A percentile compares a stretch with the other conserved stretches of the same genome.
Evolutionary conservation across 2,797 vertebrate species (phyloP).

Genomic region (Tiaroga cobitis): DNA sequence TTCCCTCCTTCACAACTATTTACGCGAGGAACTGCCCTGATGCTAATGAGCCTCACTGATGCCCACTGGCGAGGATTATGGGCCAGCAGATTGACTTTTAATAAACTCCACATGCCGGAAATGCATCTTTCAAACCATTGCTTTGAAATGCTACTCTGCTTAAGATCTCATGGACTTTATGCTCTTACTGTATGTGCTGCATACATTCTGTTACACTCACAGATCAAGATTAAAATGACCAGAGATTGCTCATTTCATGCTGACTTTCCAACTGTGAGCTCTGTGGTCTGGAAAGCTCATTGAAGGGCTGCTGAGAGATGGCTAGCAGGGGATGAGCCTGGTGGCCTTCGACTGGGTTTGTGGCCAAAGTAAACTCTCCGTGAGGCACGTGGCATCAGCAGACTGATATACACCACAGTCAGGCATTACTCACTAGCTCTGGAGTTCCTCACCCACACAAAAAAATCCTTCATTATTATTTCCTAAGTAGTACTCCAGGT

Average conservation of each 20-base stretch:
- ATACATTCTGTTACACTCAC: constrained; percentile 37
- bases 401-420: constrained; percentile 69
- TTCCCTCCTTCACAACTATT: constrained; percentile 53
- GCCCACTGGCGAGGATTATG: constrained; percentile 55
- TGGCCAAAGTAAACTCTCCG: constrained; percentile 67
- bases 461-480: constrained; percentile 42
- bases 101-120: constrained; percentile 57
- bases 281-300: constrained; percentile 65
- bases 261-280: constrained; percentile 63
- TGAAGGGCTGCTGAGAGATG: constrained; percentile 63
- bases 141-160: constrained; percentile 39
- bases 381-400: constrained; percentile 62
- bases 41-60: constrained; percentile 57
- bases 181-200: constrained; percentile 16
- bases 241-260: constrained; percentile 59
- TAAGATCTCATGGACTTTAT: constrained; percentile 16
- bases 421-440: constrained; percentile 64
- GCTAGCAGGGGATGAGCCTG: constrained; percentile 63
- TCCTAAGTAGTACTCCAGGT: constrained; percentile 11
- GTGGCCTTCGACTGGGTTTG: constrained; percentile 51
- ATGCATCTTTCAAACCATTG: constrained; percentile 48
- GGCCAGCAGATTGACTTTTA: constrained; percentile 56
- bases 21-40: constrained; percentile 43
- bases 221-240: constrained; percentile 45
- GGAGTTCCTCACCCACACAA: constrained; percentile 57